Base-by-base conservation (phyloP, 2,113 vertebrate species). In the Connochaetes taurinus region DNA sequence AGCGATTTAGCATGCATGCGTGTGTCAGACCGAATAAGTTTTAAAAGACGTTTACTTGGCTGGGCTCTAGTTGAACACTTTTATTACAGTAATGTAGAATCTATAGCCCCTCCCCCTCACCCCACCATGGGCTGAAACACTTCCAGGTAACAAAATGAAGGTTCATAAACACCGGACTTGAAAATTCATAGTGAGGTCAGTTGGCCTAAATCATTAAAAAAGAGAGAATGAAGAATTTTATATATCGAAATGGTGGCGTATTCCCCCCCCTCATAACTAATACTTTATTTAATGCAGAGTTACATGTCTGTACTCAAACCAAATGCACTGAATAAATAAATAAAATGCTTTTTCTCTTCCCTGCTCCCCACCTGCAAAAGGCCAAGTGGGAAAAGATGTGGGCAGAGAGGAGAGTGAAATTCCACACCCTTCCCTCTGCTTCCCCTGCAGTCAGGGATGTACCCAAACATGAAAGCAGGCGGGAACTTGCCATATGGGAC, bases 371-470 rank as follows among this genome's bases (percentile, higher is more conserved):
- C 36, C 14, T 82, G 23, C 25, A 40, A 84, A 62, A 74, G 52
- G 36, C 31, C 11, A 3, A 62, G 47, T 3, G 27, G 45, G 15
- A 47, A 40, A 33, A 74, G 74, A 15, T 7, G 29, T 2, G 31
- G 11, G 45, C n/a, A 62, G 2, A 40, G 33, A 12, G 17, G 23
- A 76, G 33, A 57, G 17, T 47, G 8, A 14, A 45, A 15, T 5
- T 6, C 14, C 0, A 6, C 0, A 31, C 6, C 5, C 36, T 43
- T 36, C 21, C n/a, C 13, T 16, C 60, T 40, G 17, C 3, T 4
- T 1, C 3, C 25, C 43, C 31, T 23, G 7, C 2, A 14, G 6
- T 33, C 3, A 3, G 19, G 3, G 2, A 2, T 10, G 27, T 16
- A 25, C 11, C n/a, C 62, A 82, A 31, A 31, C 9, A 15, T 0